Evolutionary conservation across 2,797 vertebrate species (phyloP).

Genomic region (Psittacula derbiana): DNA sequence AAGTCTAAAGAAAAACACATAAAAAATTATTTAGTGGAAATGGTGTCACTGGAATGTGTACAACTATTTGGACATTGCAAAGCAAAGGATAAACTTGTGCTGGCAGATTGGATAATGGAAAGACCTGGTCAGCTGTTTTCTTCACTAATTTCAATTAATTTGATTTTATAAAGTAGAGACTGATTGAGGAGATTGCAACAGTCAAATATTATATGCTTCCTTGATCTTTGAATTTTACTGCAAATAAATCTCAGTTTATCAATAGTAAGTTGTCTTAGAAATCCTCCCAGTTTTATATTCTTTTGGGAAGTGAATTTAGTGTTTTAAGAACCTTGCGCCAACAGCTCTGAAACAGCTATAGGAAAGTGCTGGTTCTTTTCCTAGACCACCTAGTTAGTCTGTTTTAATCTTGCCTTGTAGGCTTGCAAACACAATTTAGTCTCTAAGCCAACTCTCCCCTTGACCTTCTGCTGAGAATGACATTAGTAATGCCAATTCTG

Average conservation of each 20-base stretch:
- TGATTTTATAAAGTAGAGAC: background rate
- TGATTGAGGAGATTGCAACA: background rate
- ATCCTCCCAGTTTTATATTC: background rate
- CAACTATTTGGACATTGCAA: background rate
- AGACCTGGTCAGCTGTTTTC: background rate
- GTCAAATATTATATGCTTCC: background rate
- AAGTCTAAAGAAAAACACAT: background rate
- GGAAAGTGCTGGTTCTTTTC: background rate
- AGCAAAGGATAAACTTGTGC: background rate
- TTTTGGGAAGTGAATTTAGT: background rate
- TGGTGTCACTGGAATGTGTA: background rate
- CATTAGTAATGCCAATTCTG: background rate
- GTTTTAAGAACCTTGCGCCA: background rate
- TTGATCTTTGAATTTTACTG: background rate
- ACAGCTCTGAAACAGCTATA: background rate
- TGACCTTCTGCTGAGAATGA: slow-evolving; percentile 3
- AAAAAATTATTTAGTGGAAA: background rate
- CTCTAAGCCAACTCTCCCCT: background rate
- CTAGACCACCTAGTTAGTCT: background rate
- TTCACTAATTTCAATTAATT: background rate
- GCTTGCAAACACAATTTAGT: background rate
- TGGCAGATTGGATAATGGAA: background rate
- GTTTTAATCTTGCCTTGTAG: background rate
- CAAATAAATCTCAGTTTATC: slow-evolving; percentile 15
- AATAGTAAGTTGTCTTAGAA: background rate